These are phyloP conservation scores for Malurus melanocephalus DNA, from an alignment of 2,113 vertebrate genomes.

Conservation along the genomic window DNA sequence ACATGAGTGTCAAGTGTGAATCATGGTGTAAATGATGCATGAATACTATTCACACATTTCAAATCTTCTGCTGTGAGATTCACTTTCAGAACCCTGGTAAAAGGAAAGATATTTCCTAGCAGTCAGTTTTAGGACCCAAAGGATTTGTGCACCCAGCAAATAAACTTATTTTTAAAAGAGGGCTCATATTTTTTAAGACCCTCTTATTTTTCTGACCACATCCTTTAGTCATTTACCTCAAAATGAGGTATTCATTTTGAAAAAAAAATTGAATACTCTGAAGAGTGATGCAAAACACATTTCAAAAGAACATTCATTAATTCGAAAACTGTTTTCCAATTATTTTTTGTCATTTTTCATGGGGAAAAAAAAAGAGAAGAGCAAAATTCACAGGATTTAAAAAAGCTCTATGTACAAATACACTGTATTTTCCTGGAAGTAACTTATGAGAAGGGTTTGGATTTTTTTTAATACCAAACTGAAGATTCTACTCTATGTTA, in stretches of 20 bases:
- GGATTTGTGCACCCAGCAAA: neutral
- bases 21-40: neutral
- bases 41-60: neutral
- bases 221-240: neutral
- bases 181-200: neutral
- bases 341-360: neutral
- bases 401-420: neutral
- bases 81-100: neutral
- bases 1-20: neutral
- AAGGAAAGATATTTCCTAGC: neutral
- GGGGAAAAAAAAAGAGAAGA: neutral
- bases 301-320: neutral
- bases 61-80: neutral
- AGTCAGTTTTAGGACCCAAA: neutral
- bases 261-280: neutral
- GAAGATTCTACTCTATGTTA: neutral
- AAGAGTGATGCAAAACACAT: neutral
- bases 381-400: neutral
- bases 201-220: neutral
- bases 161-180: neutral
- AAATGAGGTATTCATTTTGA: neutral
- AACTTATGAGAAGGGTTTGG: neutral
- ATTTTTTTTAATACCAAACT: neutral
- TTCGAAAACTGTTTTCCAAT: neutral
- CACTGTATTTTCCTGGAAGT: neutral